Evolutionary conservation across 1,140 invertebrate genomes (phyloP).

Genomic region (Drosophila arawakana): DNA sequence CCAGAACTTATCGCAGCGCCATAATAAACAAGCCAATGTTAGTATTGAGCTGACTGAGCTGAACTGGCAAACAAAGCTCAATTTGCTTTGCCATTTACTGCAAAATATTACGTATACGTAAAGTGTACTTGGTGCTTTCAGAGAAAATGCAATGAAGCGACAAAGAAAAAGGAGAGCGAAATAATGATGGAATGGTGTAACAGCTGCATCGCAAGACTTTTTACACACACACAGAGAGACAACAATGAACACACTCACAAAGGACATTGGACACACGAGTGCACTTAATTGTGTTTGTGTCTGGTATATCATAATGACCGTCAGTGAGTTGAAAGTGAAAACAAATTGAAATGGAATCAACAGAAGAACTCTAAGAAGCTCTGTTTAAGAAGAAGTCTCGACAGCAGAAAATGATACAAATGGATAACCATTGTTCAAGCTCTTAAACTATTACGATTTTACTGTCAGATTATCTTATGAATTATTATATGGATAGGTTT

Average conservation of each 20-base stretch:
- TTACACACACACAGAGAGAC: constrained; percentile 13
- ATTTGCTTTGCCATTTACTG: constrained; percentile 62
- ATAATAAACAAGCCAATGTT: constrained; percentile 71
- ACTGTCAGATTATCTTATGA: constrained; percentile 3
- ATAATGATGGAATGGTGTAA: constrained; percentile 44
- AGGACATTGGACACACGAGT: constrained; percentile 48
- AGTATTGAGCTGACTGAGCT: constrained; percentile 27
- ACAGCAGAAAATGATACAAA: no score
- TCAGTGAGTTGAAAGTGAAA: constrained; percentile 35
- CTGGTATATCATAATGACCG: constrained; percentile 46
- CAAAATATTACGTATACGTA: constrained; percentile 70
- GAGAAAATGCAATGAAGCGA: constrained; percentile 34
- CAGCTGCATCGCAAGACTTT: constrained; percentile 54
- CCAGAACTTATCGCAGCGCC: constrained; percentile 41
- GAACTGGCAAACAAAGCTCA: constrained; percentile 65
- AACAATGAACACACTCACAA: constrained; percentile 29
- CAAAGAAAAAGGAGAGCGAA: constrained; percentile 3
- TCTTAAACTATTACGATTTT: no score
- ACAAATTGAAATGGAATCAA: neutral
- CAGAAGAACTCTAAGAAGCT: constrained; percentile 14
- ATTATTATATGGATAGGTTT: neutral
- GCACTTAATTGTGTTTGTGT: constrained; percentile 66
- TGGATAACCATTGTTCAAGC: no score
- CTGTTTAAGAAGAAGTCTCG: constrained; percentile 14
- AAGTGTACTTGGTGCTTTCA: constrained; percentile 20